phyloP scores from a whole-genome alignment of 1,140 invertebrate genomes.

The Drosophila saltans region DNA sequence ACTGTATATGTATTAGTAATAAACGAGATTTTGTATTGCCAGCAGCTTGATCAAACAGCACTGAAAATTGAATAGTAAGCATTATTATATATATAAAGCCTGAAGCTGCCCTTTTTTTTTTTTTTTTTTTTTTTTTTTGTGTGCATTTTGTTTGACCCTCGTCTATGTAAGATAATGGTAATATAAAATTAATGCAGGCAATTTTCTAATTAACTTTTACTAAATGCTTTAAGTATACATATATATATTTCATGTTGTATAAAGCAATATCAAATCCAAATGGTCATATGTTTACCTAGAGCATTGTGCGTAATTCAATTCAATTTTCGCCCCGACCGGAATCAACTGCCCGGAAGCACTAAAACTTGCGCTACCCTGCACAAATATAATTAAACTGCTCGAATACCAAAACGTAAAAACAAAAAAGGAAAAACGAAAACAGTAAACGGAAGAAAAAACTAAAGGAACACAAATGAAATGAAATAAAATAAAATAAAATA shows the following conservation, averaged over 20 bases:
- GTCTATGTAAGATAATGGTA: neutral
- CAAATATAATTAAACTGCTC: constrained; percentile 77
- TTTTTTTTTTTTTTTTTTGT: neutral
- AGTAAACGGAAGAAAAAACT: constrained; percentile 14
- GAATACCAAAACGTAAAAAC: constrained; percentile 29
- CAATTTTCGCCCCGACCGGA: constrained; percentile 26
- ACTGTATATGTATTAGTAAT: neutral
- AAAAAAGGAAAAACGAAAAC: constrained; percentile 14
- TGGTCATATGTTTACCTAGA: constrained; percentile 57
- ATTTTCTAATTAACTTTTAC: constrained; percentile 23
- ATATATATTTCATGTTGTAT: neutral
- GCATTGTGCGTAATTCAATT: constrained; percentile 75
- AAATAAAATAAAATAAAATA: constrained; percentile 35
- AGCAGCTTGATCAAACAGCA: constrained; percentile 18
- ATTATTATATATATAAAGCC: neutral
- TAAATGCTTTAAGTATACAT: constrained; percentile 7
- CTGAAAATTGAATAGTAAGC: constrained; percentile 15
- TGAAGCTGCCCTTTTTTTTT: neutral
- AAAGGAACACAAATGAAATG: constrained; percentile 1
- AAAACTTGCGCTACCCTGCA: constrained; percentile 70
- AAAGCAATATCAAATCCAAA: constrained; percentile 41
- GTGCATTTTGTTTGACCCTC: neutral
- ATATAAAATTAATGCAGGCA: constrained; percentile 15
- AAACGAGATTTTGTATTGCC: constrained; percentile 16
- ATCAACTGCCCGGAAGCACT: constrained; percentile 74